phyloP scores from a whole-genome alignment of 1,140 invertebrate species.

The Cyclina sinensis region DNA sequence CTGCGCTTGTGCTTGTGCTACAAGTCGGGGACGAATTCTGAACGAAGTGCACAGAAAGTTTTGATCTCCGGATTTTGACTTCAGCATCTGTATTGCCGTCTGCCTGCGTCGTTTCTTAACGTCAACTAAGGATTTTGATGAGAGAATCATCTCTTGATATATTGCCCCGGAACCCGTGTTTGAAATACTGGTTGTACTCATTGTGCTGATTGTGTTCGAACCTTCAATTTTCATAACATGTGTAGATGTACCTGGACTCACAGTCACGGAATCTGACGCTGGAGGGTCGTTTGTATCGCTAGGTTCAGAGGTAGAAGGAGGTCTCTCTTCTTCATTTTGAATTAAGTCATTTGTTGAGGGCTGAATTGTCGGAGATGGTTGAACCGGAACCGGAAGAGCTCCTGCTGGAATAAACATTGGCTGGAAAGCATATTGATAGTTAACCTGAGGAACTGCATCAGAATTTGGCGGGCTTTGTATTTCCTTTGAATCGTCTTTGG shows the following conservation, averaged over 20 bases:
- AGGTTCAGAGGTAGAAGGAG: neutral
- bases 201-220: slow-evolving; percentile 64
- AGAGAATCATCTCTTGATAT: slow-evolving; percentile 81
- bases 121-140: slow-evolving; percentile 78
- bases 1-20: slow-evolving; percentile 62
- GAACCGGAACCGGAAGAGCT: neutral
- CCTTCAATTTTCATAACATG: slow-evolving; percentile 44
- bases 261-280: neutral
- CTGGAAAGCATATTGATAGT: slow-evolving; percentile 42
- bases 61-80: slow-evolving; percentile 74
- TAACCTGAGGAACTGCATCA: neutral
- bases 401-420: slow-evolving; percentile 50
- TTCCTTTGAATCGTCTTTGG: neutral
- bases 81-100: slow-evolving; percentile 76
- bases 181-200: slow-evolving; percentile 70
- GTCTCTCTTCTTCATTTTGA: neutral
- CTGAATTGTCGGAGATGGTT: neutral
- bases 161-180: slow-evolving; percentile 71
- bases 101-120: slow-evolving; percentile 76
- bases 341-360: neutral
- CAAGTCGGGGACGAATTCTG: slow-evolving; percentile 72
- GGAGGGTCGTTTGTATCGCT: neutral
- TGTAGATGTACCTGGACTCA: neutral
- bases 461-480: neutral
- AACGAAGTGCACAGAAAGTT: slow-evolving; percentile 83